These are phyloP conservation scores for Heliconius hewitsoni DNA, from an alignment of 1,140 invertebrate species.

Conservation along the genomic window DNA sequence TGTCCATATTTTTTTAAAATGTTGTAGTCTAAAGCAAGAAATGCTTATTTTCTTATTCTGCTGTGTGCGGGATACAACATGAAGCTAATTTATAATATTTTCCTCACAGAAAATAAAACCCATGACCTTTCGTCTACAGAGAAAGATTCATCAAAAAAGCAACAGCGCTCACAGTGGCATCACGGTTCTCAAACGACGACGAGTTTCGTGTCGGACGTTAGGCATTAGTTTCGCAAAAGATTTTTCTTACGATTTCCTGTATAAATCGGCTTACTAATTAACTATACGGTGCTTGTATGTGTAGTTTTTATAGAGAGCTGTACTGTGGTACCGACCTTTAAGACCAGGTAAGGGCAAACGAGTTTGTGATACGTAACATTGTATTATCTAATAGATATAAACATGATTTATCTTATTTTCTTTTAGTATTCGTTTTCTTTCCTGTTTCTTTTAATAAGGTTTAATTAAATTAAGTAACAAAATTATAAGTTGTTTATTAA, in stretches of 20 bases:
- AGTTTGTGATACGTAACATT: not conserved
- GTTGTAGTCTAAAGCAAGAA: no score
- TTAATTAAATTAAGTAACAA: no score
- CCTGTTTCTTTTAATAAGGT: not conserved
- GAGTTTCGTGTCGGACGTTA: not conserved
- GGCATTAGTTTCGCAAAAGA: not conserved
- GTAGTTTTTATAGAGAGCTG: constrained; percentile 19
- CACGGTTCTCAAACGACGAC: no score
- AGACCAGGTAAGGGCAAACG: not conserved
- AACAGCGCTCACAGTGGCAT: no score
- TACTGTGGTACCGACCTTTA: constrained; percentile 15
- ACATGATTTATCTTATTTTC: not conserved
- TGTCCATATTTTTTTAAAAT: no score
- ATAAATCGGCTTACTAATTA: constrained; percentile 17
- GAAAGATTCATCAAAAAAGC: no score
- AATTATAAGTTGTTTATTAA: no score
- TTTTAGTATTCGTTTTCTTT: not conserved
- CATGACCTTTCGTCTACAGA: no score
- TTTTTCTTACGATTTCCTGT: constrained; percentile 10
- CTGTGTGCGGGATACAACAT: no score
- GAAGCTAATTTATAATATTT: no score
- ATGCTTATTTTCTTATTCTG: no score
- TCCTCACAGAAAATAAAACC: no score
- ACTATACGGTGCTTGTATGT: not conserved
- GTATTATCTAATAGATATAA: not conserved